These are phyloP conservation scores for Macrochelys suwanniensis DNA, from an alignment of 2,797 vertebrate genomes.

Conservation along the genomic window DNA sequence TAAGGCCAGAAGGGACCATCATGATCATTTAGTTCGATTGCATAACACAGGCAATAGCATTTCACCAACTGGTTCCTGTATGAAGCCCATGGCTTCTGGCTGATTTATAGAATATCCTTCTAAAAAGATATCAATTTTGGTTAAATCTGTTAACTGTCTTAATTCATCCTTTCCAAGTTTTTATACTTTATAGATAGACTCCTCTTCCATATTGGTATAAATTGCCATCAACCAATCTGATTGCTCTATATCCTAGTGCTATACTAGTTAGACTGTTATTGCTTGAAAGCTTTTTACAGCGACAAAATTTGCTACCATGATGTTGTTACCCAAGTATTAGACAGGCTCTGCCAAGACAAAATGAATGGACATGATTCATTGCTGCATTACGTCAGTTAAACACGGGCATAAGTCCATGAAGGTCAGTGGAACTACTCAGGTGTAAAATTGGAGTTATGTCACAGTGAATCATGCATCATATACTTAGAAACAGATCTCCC, in stretches of 20 bases:
- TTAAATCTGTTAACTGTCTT: not conserved
- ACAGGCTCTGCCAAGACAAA: not conserved
- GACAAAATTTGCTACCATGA: not conserved
- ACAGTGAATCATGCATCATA: not conserved
- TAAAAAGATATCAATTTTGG: not conserved
- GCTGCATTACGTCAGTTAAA: not conserved
- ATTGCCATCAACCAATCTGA: not conserved
- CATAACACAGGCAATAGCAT: not conserved
- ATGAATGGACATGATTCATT: not conserved
- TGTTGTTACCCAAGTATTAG: not conserved
- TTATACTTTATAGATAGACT: not conserved
- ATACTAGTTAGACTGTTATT: not conserved
- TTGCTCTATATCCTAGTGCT: not conserved
- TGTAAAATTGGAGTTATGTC: not conserved
- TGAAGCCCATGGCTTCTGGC: not conserved
- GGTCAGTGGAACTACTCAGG: not conserved
- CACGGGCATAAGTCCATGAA: not conserved
- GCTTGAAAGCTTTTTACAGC: not conserved
- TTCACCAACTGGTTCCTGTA: not conserved
- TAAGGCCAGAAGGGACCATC: not conserved
- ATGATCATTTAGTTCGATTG: not conserved
- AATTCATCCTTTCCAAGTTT: not conserved
- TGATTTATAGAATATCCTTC: not conserved
- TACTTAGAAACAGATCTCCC: not conserved
- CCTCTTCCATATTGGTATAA: not conserved